A percentile compares a stretch with the other conserved stretches of the same genome.
These are phyloP conservation scores for Hymenopus coronatus DNA, from an alignment of 2,888 invertebrate species.

Conservation along the genomic window DNA sequence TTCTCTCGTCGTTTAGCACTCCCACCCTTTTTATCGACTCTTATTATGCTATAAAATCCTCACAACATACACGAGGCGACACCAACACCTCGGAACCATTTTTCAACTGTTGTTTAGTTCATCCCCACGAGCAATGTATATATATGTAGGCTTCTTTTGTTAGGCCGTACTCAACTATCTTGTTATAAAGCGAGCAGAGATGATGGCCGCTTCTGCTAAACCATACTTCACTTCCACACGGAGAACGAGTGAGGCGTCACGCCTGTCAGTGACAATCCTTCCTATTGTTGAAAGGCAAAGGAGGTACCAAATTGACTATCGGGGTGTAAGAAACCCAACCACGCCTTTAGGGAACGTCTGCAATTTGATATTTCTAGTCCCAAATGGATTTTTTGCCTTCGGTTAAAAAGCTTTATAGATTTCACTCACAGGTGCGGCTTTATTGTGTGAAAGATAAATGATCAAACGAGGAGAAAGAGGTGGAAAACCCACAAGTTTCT, in stretches of 20 bases:
- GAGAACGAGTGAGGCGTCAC: background rate
- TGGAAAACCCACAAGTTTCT: background rate
- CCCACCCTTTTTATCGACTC: background rate
- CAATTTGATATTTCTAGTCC: background rate
- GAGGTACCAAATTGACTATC: conserved; percentile 11
- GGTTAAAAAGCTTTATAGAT: background rate
- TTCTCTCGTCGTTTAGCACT: background rate
- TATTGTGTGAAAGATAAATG: background rate
- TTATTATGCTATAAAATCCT: background rate
- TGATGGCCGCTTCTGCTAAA: background rate
- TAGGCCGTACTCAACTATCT: background rate
- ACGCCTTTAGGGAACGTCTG: background rate
- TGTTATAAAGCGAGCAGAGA: background rate
- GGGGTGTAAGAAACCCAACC: background rate
- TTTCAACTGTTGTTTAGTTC: background rate
- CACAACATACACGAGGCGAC: background rate
- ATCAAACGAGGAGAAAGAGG: background rate
- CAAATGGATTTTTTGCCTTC: background rate
- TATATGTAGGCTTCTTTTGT: background rate
- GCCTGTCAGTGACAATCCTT: background rate
- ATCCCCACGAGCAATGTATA: background rate
- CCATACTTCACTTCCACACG: background rate
- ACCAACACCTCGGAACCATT: background rate
- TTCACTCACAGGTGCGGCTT: background rate
- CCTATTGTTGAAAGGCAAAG: background rate